Evolutionary conservation across 2,113 vertebrate genomes (phyloP), one percentile per base, ranked within the genome.

Genomic region (Poeciliopsis retropinna): DNA sequence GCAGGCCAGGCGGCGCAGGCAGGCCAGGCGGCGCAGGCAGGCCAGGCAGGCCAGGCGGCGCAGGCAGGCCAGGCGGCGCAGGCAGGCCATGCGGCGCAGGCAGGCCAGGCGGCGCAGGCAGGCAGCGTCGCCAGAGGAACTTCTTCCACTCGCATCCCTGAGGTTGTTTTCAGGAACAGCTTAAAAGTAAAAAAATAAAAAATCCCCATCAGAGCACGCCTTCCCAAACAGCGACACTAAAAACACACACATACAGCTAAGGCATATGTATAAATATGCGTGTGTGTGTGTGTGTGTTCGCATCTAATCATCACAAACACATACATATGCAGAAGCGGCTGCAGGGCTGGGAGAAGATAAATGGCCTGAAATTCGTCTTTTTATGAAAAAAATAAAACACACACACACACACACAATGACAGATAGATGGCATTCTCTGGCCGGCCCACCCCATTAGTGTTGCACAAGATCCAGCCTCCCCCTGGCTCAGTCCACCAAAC

Each of bases 341-440:
- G 66, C 66, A 70, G 64, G 57, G 47, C 66, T 60, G 47, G 15
- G 39, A 30, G n/a, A 82, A 83, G 75, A 90, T 51, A 68, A 73
- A 92, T 77, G 64, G 39, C 37, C 29, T n/a, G 2, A 37, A 73
- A 70, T 69, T 75, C 29, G 6, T 72, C 22, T 62, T 68, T 80
- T 61, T 25, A 77, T 75, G 73, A 74, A 67, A 79, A 75, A 79
- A 34, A 76, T 0, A 13, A 0, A 72, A 34, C 72, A 74, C 0
- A 2, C 64, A 9, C 62, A 62, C 72, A 68, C 28, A 68, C 41
- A 37, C 6, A 44, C 60, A 9, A 3, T 79, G 79, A 82, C 41
- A 71, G 79, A 85, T 88, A 76, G 73, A 76, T 85, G 75, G 51
- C 70, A 68, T 83, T 80, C 61, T 68, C 29, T 5, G 65, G 31